Evolutionary conservation across 2,888 invertebrate species (phyloP), one percentile per base, ranked within the genome.

Genomic region (Eucriotettix oculatus): DNA sequence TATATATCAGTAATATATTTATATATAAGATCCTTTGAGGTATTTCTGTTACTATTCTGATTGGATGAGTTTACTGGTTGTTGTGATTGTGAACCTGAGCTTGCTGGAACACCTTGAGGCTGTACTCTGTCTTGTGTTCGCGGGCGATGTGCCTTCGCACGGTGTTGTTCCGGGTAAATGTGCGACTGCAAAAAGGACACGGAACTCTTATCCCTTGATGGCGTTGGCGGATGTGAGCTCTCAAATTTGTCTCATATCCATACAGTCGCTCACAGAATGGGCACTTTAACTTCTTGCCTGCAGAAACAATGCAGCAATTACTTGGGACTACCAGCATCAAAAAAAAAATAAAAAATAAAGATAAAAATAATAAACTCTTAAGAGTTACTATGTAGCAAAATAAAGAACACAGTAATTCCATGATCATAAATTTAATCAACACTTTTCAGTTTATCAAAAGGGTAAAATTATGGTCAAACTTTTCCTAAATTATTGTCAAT

Each of bases 141-240:
- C 92, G 84, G 43, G 91, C 90, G 72, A 92, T 91, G 74, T 92
- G 92, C 65, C 91, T 83, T 64, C 92, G 82, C 69, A 92, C 91
- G 42, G 91, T 92, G 78, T 92, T 92, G 80, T 92, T 92, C 69
- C 92, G 84, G 67, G 92, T 92, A 76, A 92, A 92, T 55, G 91
- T 92, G 69, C 91, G 85, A 70, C 87, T 81, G 77, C 92, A 92
- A 75, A 88, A 91, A 62, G 91, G 91, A 74, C 92, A 92, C 60
- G 90, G 91, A 71, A 92, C 91, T 59, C 92, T 82, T 69, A 92
- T 92, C 68, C 92, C 91, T 76, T 92, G 91, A 76, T 92, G 91
- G 72, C 91, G 85, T 73, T 92, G 92, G 60, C 91, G 79, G 72
- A 92, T 91, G 77, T 92, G 92, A 66, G 92, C 92, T 67, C 92